These are phyloP conservation scores for Synchiropus splendidus DNA, from an alignment of 2,113 vertebrate genomes.

Conservation along the genomic window DNA sequence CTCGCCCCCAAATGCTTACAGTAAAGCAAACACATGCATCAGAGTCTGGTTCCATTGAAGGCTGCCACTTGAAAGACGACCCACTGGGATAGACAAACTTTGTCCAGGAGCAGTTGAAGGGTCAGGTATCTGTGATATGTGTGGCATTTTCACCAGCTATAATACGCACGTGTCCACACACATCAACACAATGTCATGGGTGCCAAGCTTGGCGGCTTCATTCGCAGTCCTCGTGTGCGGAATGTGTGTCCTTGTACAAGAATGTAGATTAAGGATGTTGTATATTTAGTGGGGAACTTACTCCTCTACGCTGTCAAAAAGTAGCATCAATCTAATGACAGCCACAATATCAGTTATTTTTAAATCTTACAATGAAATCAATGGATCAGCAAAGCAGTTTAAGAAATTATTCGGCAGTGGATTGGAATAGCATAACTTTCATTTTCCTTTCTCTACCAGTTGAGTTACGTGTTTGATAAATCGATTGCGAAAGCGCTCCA, in stretches of 20 bases:
- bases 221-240: not conserved
- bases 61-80: conserved; percentile 45
- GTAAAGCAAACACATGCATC: conserved; percentile 52
- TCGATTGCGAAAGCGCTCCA: too few species aligned
- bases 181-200: conserved; percentile 40
- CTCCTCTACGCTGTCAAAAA: conserved; percentile 22
- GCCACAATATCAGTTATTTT: too few species aligned
- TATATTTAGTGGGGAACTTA: conserved; percentile 1
- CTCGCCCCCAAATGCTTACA: conserved; percentile 39
- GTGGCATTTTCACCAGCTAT: conserved; percentile 21
- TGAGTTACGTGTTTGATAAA: too few species aligned
- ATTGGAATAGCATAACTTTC: too few species aligned
- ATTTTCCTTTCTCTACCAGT: too few species aligned
- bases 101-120: conserved; percentile 38
- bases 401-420: too few species aligned
- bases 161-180: conserved; percentile 40
- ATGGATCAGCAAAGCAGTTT: too few species aligned
- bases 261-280: not conserved
- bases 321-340: too few species aligned
- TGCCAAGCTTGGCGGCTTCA: conserved; percentile 36
- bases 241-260: not conserved
- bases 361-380: too few species aligned
- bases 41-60: conserved; percentile 46
- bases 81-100: conserved; percentile 21
- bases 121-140: conserved; percentile 52